Evolutionary conservation across 1,140 invertebrate genomes (phyloP).

Genomic region (Trichonephila inaurata): DNA sequence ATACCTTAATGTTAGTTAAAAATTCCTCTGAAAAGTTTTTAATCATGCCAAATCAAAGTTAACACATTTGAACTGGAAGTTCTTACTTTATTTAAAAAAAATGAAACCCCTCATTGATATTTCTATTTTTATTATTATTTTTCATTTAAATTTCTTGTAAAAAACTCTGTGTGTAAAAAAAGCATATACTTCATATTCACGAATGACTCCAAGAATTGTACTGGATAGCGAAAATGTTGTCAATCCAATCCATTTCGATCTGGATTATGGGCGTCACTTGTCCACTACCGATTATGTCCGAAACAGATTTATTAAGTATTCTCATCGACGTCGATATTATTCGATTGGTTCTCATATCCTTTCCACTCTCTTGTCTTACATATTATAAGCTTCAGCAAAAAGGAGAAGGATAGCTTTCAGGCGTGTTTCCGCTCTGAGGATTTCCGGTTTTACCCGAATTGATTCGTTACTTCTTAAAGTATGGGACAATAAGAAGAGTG

Average conservation of each 20-base stretch:
- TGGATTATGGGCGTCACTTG: conserved; percentile 48
- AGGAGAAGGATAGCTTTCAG: neutral
- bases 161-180: no score
- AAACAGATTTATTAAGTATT: conserved; percentile 56
- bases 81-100: no score
- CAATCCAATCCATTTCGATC: neutral
- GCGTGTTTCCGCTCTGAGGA: neutral
- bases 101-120: no score
- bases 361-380: neutral
- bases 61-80: no score
- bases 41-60: no score
- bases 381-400: neutral
- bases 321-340: conserved; percentile 23
- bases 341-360: neutral
- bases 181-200: neutral
- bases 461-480: neutral
- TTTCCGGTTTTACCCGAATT: neutral
- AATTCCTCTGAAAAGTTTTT: no score
- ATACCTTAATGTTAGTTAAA: no score
- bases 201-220: neutral
- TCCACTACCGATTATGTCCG: conserved; percentile 43
- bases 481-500: no score
- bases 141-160: no score
- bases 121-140: no score
- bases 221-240: neutral